Base-by-base conservation (phyloP, 2,797 vertebrate species). In the Chromis chromis region DNA sequence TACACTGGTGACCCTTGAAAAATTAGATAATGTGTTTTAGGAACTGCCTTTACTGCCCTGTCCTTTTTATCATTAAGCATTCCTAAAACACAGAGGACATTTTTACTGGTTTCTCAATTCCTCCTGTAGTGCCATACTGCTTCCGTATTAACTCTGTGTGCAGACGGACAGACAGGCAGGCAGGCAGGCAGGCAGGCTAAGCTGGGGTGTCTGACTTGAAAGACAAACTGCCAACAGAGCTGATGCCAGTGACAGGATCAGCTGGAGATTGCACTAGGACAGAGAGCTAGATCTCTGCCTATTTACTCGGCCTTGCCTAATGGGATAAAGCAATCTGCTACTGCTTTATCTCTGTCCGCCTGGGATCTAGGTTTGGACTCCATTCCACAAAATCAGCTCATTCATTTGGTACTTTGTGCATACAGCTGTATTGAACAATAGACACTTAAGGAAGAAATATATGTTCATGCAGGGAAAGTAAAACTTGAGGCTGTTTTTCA, bases 291-390 rank as follows among this genome's bases (percentile, higher is more conserved):
- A 85, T 90, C 81, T 83, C 85, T 78, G 72, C 81, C 83, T 89
- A 73, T 91, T 91, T 84, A 89, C 85, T 55, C 75, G 72, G 80
- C 90, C 86, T 83, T 68, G 88, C 78, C 87, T 92, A 92, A 92
- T 91, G 89, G 86, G 92, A 93, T 91, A 81, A 86, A 92, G 82
- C 89, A 88, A 90, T 89, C 88, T 92, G 89, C 84, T 88, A 81
- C 79, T 89, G 84, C 86, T 91, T 88, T 85, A 92, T 92, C 90
- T 82, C 77, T 31, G 74, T 68, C 55, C 25, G 64, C 67, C 74
- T 76, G 84, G 78, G 81, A 88, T 86, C 74, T 25, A 46, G 59
- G 50, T 64, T 86, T 84, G 84, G 84, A 88, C 74, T 72, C 55
- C 6, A 21, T 67, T 86, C 69, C 52, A 63, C 64, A 66, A 79